phyloP scores from a whole-genome alignment of 2,888 invertebrate species.

The Acanthosepion esculentum region DNA sequence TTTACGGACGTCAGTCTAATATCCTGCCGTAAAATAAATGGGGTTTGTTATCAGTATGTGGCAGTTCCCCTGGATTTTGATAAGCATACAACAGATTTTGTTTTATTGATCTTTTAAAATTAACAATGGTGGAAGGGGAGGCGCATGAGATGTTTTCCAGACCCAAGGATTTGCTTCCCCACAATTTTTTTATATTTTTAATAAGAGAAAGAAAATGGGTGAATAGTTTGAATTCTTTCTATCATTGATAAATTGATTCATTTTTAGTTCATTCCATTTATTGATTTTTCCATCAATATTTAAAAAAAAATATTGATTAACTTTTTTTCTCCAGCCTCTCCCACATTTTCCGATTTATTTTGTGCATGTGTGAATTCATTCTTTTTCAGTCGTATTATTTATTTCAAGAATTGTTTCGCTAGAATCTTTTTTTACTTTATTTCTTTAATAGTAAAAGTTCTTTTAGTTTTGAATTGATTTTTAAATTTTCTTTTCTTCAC shows the following conservation, averaged over 20 bases:
- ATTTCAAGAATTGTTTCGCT: neutral
- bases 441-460: neutral
- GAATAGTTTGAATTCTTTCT: conserved; percentile 6
- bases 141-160: neutral
- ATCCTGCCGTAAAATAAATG: too few species aligned
- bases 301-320: neutral
- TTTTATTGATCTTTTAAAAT: conserved; percentile 33
- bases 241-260: neutral
- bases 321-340: neutral
- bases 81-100: neutral
- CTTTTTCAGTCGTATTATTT: neutral
- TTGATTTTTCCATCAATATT: neutral
- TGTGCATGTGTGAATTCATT: neutral
- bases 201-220: neutral
- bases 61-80: neutral
- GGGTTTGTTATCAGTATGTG: too few species aligned
- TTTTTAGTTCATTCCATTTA: neutral
- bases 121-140: neutral
- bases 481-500: neutral
- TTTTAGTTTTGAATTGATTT: neutral
- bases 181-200: neutral
- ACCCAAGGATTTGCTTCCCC: neutral
- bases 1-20: too few species aligned
- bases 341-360: neutral
- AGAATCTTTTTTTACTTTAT: neutral